Base-by-base conservation (phyloP, 2,797 vertebrate genomes). In the Enteromius unitaeniatus region DNA sequence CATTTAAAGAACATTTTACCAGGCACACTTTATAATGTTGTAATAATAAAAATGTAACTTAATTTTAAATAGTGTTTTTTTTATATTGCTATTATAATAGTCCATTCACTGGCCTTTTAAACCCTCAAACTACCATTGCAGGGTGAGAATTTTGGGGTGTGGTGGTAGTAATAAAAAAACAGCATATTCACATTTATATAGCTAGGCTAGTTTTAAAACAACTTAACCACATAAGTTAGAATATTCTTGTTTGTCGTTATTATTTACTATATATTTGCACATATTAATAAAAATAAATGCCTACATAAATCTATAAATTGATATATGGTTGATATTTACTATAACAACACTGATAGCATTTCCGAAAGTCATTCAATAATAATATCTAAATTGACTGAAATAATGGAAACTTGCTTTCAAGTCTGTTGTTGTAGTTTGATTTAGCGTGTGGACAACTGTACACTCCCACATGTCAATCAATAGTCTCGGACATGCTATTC, bases 401-500 rank as follows among this genome's bases (percentile, higher is more conserved):
- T 31, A 23, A 64, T 37, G 3, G 17, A 69, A 11, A 26, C 49
- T 26, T 53, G 6, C 13, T 4, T 6, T 51, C 6, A 23, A 47
- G 8, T 67, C 19, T 26, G 21, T 68, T 11, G 2, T 9, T 53
- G 49, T 68, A 21, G 26, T 40, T 53, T 67, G 40, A 23, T 31
- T 67, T 28, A 13, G 4, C 47, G 3, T 75, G 62, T 15, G 21
- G 11, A 14, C 64, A 42, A 51, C 40, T 9, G 47, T 9, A 6
- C 72, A 45, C 81, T 51, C 60, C 77, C 26, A 78, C 40, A 65
- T n/a, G 77, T 51, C 60, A 49, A 26, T 78, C 77, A 78, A 6
- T 0, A 8, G 26, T 42, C 45, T 17, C 28, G 15, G 31, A 23
- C 62, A 58, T 55, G 6, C 82, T 49, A 89, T 89, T 90, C 86